These are phyloP conservation scores for Percopsis omiscomaycus DNA, from an alignment of 2,797 vertebrate genomes.

Conservation along the genomic window DNA sequence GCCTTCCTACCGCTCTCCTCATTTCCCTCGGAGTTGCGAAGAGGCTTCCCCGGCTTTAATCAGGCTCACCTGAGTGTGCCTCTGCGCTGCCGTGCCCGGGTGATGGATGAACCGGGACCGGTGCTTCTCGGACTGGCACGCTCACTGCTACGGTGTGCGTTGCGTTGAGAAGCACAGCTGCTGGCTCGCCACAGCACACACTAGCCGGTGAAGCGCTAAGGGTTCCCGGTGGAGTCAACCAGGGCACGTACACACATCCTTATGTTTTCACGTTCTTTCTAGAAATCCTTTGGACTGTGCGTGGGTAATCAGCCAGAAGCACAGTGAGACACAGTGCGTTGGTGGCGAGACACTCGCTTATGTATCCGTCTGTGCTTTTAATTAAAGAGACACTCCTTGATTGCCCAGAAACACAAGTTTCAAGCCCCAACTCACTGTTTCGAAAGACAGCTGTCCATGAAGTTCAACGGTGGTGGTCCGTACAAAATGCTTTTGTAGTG, in stretches of 20 bases:
- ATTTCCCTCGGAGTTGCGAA: conserved; percentile 46
- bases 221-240: conserved; percentile 8
- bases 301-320: no score
- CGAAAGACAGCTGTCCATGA: no score
- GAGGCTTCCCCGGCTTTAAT: conserved; percentile 57
- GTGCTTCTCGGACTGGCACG: conserved; percentile 56
- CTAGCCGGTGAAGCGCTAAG: conserved; percentile 5
- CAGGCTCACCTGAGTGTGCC: conserved; percentile 44
- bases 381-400: no score
- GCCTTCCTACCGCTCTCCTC: conserved; percentile 32
- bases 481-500: no score
- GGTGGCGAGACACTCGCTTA: no score
- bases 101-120: conserved; percentile 64
- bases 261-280: conserved; percentile 6
- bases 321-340: no score
- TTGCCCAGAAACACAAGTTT: no score
- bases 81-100: conserved; percentile 43
- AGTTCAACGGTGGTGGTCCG: no score
- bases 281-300: no score
- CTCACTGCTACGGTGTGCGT: conserved; percentile 35
- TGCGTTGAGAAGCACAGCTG: conserved; percentile 37
- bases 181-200: conserved; percentile 15
- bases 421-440: no score
- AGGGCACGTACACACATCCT: neutral
- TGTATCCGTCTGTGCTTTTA: no score